Base-by-base conservation (phyloP, 2,888 invertebrate species). In the Lacanobia oleracea region DNA sequence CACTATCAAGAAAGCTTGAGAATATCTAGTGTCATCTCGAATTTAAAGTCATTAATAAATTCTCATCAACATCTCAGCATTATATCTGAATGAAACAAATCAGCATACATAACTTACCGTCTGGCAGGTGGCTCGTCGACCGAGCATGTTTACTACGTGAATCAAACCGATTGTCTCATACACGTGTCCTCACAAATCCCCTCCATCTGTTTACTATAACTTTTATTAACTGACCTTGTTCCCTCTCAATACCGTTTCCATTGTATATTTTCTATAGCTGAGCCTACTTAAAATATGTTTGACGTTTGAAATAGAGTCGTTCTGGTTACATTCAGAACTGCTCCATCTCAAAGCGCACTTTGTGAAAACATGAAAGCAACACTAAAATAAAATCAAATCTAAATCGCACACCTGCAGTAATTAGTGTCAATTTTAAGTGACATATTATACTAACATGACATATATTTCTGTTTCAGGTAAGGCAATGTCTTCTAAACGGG, bases 401-500 rank as follows among this genome's bases (percentile, higher is more conserved):
- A 23, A 67, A 72, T 65, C 72, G 60, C 67, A 68, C 60, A 70
- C 43, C 16, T 69, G 64, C 57, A 64, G 72, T 65, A 79, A 85
- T 83, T 77, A 87, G 77, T 65, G 66, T 45, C 51, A 60, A 37
- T 62, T 64, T 65, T 56, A 65, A 57, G 62, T 43, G 51, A 65
- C 75, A 72, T 76, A 72, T 56, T 23, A 40, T 82, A 78, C 83
- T 89, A 81, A 90, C 67, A 68, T 81, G 67, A 65, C 84, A 78
- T 88, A 85, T 91, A 87, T 91, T 92, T 92, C 90, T 93, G 88
- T 95, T 95, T 87, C 96, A 95, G 95, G 95, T 95, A 95, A 95
- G 95, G 90, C 93, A 93, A 95, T 95, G 96, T 90, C 94, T 94
- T 93, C 94, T 88, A 95, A 94, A 91, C 94, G 94, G 90, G 93